Evolutionary conservation across 2,888 invertebrate species (phyloP), one percentile per base, ranked within the genome.

Genomic region (Rhagophthalmus giganteus): DNA sequence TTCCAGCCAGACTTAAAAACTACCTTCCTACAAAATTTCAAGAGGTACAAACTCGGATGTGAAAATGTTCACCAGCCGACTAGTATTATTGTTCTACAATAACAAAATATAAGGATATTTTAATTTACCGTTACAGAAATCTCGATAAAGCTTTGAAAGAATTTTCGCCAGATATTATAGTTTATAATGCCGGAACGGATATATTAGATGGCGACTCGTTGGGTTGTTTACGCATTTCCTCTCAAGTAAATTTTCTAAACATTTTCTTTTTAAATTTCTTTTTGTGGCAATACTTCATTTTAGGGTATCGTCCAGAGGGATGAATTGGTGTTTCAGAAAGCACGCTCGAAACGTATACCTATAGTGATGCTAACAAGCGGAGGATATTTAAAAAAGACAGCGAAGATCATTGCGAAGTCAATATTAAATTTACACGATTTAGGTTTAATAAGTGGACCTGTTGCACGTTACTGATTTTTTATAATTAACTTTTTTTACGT

Each of bases 151-250:
- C 90, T 0, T 69, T 91, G 12, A 70, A 77, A 1, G 84, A 88
- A 66, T 93, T 90, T 67, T 75, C 75, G 39, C 90, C 94, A 0
- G 87, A 94, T 68, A 77, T 94, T 13, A 75, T 94, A 32, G 81
- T 94, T n/a, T 94, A 92, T 74, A 94, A 94, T 74, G 94, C 94
- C n/a, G 94, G 94, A 0, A 94, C 94, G 0, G 94, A 94, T 71
- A 79, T 92, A 20, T 74, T 94, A 25, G 79, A 81, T 50, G 85
- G 86, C 0, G 94, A 94, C 73, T 85, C 87, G 0, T 75, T 94
- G 3, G 94, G 94, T 0, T 75, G 79, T 34, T 75, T 94, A 64
- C 76, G 81, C 2, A 81, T 94, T 39, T 81, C 87, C 37, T 79
- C 85, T 58, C 74, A 83, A 74, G 88, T 87, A 72, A 33, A 24